These are phyloP conservation scores for Nephrotoma flavescens DNA, from an alignment of 2,888 invertebrate species.

Conservation along the genomic window DNA sequence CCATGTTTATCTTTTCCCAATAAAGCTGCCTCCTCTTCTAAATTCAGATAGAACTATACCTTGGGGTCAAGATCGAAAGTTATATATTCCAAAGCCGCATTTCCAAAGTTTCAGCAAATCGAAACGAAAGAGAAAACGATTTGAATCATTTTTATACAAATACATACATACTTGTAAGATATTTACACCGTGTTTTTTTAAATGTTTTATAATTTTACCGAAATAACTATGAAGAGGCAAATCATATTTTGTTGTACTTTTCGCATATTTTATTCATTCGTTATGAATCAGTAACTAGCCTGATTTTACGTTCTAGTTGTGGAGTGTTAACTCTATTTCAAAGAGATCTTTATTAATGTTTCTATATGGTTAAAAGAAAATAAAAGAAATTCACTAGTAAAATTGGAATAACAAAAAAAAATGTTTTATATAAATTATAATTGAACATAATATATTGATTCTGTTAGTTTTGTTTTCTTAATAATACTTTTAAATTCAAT, in stretches of 20 bases:
- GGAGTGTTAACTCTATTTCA: not conserved
- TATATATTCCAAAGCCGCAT: too few relatives aligned
- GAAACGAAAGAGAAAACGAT: too few relatives aligned
- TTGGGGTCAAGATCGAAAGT: too few relatives aligned
- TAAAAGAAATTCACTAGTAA: not conserved
- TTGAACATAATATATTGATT: not conserved
- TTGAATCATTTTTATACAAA: too few relatives aligned
- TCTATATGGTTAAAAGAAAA: not conserved
- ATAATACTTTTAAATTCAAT: not conserved
- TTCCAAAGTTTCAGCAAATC: too few relatives aligned
- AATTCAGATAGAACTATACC: too few relatives aligned
- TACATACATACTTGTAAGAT: too few relatives aligned
- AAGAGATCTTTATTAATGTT: not conserved
- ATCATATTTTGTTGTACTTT: not conserved
- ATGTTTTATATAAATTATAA: not conserved
- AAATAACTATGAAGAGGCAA: not conserved
- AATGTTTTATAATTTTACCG: not conserved
- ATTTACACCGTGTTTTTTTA: too few relatives aligned
- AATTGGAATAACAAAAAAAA: not conserved
- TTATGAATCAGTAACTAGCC: not conserved
- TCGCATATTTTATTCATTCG: not conserved
- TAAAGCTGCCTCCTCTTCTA: too few relatives aligned
- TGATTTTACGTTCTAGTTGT: slow-evolving; percentile 3
- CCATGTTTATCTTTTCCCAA: too few relatives aligned
- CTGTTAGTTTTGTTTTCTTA: not conserved